A percentile compares a stretch with the other conserved stretches of the same genome.
Evolutionary conservation across 2,113 vertebrate genomes (phyloP).

Genomic region (Noctilio leporinus): DNA sequence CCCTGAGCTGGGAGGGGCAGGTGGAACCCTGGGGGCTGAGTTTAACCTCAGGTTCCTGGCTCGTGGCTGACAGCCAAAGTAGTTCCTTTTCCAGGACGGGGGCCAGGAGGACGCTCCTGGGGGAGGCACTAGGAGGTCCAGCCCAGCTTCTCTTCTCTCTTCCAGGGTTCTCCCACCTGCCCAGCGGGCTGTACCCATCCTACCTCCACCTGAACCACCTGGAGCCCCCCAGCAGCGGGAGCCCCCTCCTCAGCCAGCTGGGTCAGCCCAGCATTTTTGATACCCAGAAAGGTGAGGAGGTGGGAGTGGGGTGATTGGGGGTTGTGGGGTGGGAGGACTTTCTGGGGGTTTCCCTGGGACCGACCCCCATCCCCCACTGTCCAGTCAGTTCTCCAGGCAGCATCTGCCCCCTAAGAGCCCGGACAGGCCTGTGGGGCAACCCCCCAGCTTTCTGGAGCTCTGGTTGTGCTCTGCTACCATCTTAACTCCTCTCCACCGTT

Average conservation of each 20-base stretch:
- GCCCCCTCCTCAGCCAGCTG: conserved; percentile 86
- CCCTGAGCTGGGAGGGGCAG: neutral
- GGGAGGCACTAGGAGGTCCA: neutral
- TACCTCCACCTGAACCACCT: conserved; percentile 95
- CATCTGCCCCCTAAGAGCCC: accelerated
- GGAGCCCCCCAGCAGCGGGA: conserved; percentile 82
- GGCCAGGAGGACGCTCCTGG: neutral
- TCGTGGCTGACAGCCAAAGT: conserved; percentile 11
- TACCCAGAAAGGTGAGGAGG: conserved; percentile 91
- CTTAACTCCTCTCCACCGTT: neutral
- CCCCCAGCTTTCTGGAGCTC: neutral
- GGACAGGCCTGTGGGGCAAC: too few species aligned
- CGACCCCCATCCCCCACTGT: neutral
- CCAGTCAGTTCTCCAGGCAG: neutral
- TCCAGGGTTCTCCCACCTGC: conserved; percentile 90
- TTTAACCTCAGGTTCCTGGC: accelerated
- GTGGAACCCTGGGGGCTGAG: accelerated
- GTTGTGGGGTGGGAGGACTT: neutral
- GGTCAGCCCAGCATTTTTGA: conserved; percentile 92
- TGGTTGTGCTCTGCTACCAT: accelerated
- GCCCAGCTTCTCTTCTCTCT: conserved; percentile 35
- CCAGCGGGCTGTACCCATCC: conserved; percentile 89
- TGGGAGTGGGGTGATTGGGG: accelerated
- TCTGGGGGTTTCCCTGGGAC: neutral
- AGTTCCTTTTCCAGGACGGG: conserved; percentile 57